Evolutionary conservation across 2,113 vertebrate species (phyloP).

Genomic region (Oncorhynchus mykiss): DNA sequence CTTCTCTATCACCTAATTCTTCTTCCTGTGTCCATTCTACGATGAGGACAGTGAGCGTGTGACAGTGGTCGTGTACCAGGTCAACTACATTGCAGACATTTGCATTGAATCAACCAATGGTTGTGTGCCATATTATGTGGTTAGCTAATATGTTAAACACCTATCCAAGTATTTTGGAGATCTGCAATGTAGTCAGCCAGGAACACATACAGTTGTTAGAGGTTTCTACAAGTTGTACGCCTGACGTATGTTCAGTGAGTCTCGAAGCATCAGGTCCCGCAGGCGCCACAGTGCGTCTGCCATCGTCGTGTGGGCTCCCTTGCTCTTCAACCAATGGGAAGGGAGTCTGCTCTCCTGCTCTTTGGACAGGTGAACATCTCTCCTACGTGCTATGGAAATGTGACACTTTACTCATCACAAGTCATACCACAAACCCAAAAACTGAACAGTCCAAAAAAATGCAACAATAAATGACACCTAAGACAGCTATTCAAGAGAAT

Average conservation of each 20-base stretch:
- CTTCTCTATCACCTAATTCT: conserved; percentile 56
- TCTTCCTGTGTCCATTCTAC: conserved; percentile 34
- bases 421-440: neutral
- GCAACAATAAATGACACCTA: neutral
- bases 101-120: too few species aligned
- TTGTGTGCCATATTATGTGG: too few species aligned
- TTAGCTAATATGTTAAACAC: too few species aligned
- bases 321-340: conserved; percentile 96
- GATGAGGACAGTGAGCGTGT: conserved; percentile 48
- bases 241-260: conserved; percentile 95
- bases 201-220: conserved; percentile 34
- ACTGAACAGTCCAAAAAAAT: neutral
- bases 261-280: conserved; percentile 94
- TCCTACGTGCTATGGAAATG: conserved; percentile 79
- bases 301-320: conserved; percentile 97
- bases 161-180: too few species aligned
- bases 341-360: conserved; percentile 96
- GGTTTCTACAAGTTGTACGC: conserved; percentile 83
- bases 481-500: neutral
- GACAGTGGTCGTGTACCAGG: too few species aligned
- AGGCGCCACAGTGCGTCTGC: conserved; percentile 95
- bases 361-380: conserved; percentile 89
- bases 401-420: neutral
- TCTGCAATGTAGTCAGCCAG: too few species aligned
- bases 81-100: too few species aligned